Evolutionary conservation across 2,797 vertebrate genomes (phyloP), one percentile per base, ranked within the genome.

Genomic region (Natrix natrix): DNA sequence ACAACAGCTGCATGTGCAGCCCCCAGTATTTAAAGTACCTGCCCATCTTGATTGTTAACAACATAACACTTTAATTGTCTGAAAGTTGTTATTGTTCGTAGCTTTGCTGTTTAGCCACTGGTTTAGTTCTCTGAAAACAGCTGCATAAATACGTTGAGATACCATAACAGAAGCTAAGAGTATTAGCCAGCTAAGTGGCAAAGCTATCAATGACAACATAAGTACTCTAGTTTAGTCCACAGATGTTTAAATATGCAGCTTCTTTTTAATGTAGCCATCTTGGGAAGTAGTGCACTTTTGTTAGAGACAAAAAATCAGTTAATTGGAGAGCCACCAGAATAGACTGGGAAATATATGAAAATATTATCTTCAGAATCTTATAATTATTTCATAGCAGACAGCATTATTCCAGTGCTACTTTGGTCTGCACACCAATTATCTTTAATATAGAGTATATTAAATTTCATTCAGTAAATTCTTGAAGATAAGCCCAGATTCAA

Each of bases 401-500:
- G 87, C 74, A 59, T 91, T 91, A 94, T 91, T 87, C 91, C 54
- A 91, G 66, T 32, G 59, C 60, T 89, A 55, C 86, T 94, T 94
- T 89, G 90, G 88, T 92, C n/a, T 90, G 7, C 56, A 37, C 91
- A 52, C 91, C 92, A 37, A 92, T 16, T 92, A 94, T 61, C 28
- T 92, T 91, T 92, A 95, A 94, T 94, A 78, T 24, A 90, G 83
- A 93, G 61, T 93, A 26, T 87, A 93, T 94, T 89, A 94, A 94
- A 88, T 91, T 91, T 74, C 92, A 94, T 89, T 52, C 92, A 94
- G 88, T 89, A 90, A 37, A 69, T 43, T 89, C 43, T n/a, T 57
- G 92, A 95, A 87, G 56, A 89, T 89, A 54, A 24, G 5, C 66
- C 14, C 22, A 78, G 8, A 57, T 93, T 59, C 1, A 26, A 93